phyloP scores from a whole-genome alignment of 1,140 invertebrate species.

The Cheumatopsyche charites region DNA sequence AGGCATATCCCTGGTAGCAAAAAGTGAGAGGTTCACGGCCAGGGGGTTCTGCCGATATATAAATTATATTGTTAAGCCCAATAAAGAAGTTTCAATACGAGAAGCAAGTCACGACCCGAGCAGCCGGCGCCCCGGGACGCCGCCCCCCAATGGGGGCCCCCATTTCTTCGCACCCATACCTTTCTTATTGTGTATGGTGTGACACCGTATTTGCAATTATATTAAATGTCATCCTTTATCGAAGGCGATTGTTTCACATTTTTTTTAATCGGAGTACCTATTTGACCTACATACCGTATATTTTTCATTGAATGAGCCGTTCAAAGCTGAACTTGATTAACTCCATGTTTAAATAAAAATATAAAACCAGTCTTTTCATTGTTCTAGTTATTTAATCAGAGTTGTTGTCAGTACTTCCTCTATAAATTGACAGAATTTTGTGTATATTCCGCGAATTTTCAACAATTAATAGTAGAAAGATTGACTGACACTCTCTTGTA shows the following conservation, averaged over 20 bases:
- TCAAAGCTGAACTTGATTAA: no score
- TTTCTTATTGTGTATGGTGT: not conserved
- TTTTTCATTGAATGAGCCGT: no score
- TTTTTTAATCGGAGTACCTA: no score
- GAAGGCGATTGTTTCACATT: not conserved
- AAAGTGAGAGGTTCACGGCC: constrained; percentile 11
- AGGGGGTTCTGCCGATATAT: constrained; percentile 31
- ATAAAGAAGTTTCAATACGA: constrained; percentile 47
- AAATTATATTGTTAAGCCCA: constrained; percentile 49
- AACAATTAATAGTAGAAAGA: no score
- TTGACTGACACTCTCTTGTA: no score
- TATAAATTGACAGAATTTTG: no score
- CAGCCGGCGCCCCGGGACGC: constrained; percentile 42
- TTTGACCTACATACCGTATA: no score
- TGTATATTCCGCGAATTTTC: no score
- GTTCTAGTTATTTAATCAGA: no score
- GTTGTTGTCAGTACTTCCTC: no score
- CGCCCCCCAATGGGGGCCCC: not conserved
- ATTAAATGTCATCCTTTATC: constrained; percentile 22
- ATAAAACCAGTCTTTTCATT: no score
- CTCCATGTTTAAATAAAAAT: no score
- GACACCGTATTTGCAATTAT: constrained; percentile 27
- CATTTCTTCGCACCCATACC: not conserved
- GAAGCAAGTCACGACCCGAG: constrained; percentile 44
- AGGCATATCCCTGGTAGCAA: constrained; percentile 20